Evolutionary conservation across 2,888 invertebrate species (phyloP), one percentile per base, ranked within the genome.

Genomic region (Dioctria rufipes): DNA sequence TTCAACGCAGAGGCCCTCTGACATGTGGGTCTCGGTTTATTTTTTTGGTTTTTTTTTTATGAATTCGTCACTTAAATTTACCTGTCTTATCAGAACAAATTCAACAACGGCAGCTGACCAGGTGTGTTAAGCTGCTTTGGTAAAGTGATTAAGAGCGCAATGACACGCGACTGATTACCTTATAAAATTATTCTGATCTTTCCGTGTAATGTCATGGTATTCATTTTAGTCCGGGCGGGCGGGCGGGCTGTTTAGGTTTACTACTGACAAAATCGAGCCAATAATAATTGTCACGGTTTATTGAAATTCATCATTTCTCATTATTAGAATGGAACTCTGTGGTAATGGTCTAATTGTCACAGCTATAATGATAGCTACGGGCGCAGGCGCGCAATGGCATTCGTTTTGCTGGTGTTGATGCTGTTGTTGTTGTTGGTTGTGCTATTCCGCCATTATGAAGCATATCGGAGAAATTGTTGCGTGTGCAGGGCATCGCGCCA

Each of bases 141-240:
- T 67, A 25, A 25, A 54, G 78, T 80, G 78, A 81, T 80, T 80
- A 81, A 78, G 78, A 25, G 25, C 61, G 80, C 80, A 79, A 71
- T 81, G 81, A 81, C 81, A 81, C 81, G 81, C 81, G 81, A 81
- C 81, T 81, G 78, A 78, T 78, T 66, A 66, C 54, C 73, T 60
- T 60, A 13, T 54, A 5, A 13, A 73, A 73, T 58, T 58, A 39
- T 37, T 42, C 60, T n/a, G 60, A 37, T 40, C 4, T 51, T 4
- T 51, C 49, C 37, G 51, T 11, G 6, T n/a, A 13, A 60, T 73
- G 73, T 25, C 42, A 37, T 25, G 73, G 73, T 60, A 25, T 13
- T 60, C 42, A 49, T 13, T 69, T 25, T 25, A 25, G 25, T 25
- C 2, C 2, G 25, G 25, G 25, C 25, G 25, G n/a, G n/a, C n/a